phyloP scores from a whole-genome alignment of 1,140 invertebrate genomes.

The Tetragonula clypearis region DNA sequence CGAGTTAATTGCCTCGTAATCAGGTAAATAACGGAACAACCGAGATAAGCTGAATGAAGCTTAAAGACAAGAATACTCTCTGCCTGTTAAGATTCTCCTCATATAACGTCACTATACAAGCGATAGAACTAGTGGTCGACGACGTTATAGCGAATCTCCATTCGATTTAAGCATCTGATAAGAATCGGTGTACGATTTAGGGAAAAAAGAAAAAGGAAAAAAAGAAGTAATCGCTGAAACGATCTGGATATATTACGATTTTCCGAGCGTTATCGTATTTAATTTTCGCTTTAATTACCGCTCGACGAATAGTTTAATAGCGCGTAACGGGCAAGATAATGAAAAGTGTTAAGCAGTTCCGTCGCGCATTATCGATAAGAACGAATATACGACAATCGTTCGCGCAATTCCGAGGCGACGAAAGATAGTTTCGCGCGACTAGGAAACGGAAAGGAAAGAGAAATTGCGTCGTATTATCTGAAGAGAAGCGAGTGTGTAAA shows the following conservation, averaged over 20 bases:
- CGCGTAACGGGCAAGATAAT: constrained; percentile 23
- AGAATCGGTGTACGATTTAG: not conserved
- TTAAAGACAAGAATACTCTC: constrained; percentile 15
- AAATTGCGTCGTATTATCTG: constrained; percentile 6
- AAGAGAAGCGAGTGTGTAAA: constrained; percentile 24
- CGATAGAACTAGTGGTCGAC: not conserved
- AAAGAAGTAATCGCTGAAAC: not conserved
- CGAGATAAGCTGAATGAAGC: constrained; percentile 27
- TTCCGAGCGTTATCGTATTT: not conserved
- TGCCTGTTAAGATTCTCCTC: constrained; percentile 37
- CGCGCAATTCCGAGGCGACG: not conserved
- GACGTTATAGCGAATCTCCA: not conserved
- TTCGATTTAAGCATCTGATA: not conserved
- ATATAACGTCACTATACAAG: constrained; percentile 26
- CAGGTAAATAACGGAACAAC: constrained; percentile 54
- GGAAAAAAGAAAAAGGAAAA: not conserved
- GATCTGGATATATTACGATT: too few relatives aligned
- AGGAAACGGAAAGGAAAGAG: too few relatives aligned
- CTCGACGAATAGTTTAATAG: not conserved
- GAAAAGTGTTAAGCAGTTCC: constrained; percentile 8
- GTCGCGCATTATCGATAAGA: constrained; percentile 13
- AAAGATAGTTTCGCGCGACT: not conserved
- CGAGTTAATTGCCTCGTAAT: constrained; percentile 54
- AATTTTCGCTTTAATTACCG: constrained; percentile 6
- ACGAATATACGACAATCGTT: not conserved